Evolutionary conservation across 2,113 vertebrate species (phyloP).

Genomic region (Tyto alba): DNA sequence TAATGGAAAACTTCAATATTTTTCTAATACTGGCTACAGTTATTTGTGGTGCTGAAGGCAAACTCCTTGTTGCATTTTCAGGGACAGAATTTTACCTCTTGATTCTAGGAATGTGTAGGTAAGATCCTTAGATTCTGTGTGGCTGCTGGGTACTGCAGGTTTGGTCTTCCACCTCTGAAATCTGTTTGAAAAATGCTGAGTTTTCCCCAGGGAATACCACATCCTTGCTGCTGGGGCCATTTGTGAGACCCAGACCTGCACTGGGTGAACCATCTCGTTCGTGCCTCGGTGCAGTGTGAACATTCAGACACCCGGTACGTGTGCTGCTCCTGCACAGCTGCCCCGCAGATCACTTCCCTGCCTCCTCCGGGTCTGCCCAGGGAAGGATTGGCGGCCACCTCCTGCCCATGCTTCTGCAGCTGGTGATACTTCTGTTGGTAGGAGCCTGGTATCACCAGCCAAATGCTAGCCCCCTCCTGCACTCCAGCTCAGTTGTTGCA

Average conservation of each 20-base stretch:
- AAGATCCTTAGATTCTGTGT: fast-evolving
- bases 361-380: not conserved
- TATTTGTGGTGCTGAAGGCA: not conserved
- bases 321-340: fast-evolving
- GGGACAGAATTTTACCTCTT: not conserved
- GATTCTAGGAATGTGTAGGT: not conserved
- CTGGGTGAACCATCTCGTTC: fast-evolving
- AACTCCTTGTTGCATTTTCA: not conserved
- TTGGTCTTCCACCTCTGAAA: not conserved
- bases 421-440: not conserved
- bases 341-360: not conserved
- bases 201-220: not conserved
- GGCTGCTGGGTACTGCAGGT: fast-evolving
- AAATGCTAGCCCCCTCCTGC: not conserved
- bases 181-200: too few relatives aligned
- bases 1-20: not conserved
- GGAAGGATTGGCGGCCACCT: not conserved
- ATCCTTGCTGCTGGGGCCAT: not conserved
- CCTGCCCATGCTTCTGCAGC: not conserved
- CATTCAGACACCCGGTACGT: fast-evolving
- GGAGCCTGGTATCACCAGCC: not conserved
- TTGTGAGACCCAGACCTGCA: not conserved
- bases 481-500: not conserved
- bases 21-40: too few relatives aligned
- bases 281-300: not conserved